A percentile compares a stretch with the other conserved stretches of the same genome.
Conservation (phyloP, 1,140 invertebrate genomes). For the Sarcophaga peregrina region DNA sequence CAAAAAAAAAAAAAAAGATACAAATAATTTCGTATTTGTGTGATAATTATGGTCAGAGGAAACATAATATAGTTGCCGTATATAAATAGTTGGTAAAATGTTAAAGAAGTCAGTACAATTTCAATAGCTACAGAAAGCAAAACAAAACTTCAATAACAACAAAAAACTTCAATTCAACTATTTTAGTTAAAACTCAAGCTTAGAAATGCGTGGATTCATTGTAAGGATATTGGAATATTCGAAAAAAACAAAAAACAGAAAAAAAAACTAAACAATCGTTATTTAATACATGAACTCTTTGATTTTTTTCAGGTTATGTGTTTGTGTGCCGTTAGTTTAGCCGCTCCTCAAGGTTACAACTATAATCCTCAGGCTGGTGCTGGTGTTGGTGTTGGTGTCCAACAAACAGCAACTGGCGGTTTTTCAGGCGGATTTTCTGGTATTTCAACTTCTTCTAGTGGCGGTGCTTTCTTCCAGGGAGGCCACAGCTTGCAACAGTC, state of each 20-base stretch:
- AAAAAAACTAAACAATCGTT: too few relatives aligned
- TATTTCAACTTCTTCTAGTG: not conserved
- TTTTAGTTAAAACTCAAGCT: conserved; percentile 51
- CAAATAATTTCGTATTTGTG: not conserved
- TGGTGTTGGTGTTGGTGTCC: not conserved
- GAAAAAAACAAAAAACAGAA: not conserved
- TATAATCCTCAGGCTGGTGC: conserved; percentile 52
- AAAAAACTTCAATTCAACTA: conserved; percentile 50
- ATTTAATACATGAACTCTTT: too few relatives aligned
- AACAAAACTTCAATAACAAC: conserved; percentile 51
- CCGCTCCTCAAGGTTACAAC: conserved; percentile 63
- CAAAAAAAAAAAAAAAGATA: not conserved
- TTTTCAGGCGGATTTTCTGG: not conserved
- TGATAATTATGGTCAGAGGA: not conserved
- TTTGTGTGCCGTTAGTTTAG: conserved; percentile 59
- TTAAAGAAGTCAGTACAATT: conserved; percentile 42
- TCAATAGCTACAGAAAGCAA: conserved; percentile 47
- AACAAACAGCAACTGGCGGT: not conserved
- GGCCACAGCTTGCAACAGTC: conserved; percentile 53
- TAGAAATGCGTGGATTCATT: conserved; percentile 66
- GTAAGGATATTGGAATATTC: conserved; percentile 50
- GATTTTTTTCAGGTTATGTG: conserved; percentile 54
- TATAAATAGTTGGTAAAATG: conserved; percentile 51
- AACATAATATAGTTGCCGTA: conserved; percentile 45
- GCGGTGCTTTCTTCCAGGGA: conserved; percentile 41